Base-by-base conservation (phyloP, 2,113 vertebrate species). In the Plotosus lineatus region DNA sequence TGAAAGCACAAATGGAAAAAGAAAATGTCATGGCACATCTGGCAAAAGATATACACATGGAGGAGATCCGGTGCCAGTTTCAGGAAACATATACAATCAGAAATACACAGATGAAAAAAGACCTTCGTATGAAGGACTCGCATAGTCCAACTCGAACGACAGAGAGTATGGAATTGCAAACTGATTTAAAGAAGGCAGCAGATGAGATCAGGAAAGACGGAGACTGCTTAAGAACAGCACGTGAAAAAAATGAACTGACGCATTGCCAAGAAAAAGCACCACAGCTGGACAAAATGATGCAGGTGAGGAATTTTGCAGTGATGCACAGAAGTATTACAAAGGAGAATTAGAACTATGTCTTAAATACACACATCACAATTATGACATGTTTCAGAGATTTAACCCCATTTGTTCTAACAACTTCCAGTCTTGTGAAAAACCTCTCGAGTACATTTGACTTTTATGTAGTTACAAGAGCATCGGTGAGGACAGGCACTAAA, bases 251-350 rank as follows among this genome's bases (percentile, higher is more conserved):
- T 26, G 21, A 40, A 33, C 21, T 75, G 26, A 75, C 56, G 38
- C 72, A 40, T 55, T 75, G 56, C 26, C 50, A 26, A 55, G 72
- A 75, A 55, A 75, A 75, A 26, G 51, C 31, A 38, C 33, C 23
- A 14, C 48, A 75, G 5, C 31, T 75, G 31, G 23, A 56, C 14
- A 75, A 55, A 38, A 40, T 26, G 2, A 6, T 56, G 72, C 72
- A 75, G 72, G 72, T 75, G 21, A 75, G 72, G 69, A 83, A 86
- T 86, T 86, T 88, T 21, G n/a, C n/a, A 83, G 84, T 77, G 5
- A 15, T 7, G 0, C 66, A 33, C 14, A 19, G 26, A 28, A 28
- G 11, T 3, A 48, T 69, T 26, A 42, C 33, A 66, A 66, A 40
- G 36, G 6, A 55, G n/a, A n/a, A n/a, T n/a, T n/a, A n/a, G n/a